Base-by-base conservation (phyloP, 2,113 vertebrate species). In the Nothobranchius kuhntae region DNA sequence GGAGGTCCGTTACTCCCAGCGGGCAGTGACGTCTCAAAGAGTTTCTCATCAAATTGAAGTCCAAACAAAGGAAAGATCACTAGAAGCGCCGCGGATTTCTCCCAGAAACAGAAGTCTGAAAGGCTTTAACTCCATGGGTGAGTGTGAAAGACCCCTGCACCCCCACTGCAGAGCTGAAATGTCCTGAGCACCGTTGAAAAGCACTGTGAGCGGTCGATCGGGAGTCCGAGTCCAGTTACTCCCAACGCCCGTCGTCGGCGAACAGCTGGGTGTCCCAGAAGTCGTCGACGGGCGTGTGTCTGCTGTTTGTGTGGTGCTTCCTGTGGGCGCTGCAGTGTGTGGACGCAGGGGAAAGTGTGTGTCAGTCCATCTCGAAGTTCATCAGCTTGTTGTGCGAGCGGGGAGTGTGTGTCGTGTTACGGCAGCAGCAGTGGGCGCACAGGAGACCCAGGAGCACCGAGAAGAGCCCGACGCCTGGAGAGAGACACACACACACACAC, bases 311-410 rank as follows among this genome's bases (percentile, higher is more conserved):
- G 46, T 70, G 84, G 69, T 68, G 71, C 60, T 82, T 88, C 71
- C 68, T 82, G 75, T 82, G 82, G 7, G 85, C 21, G 74, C 82
- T 84, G 86, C 82, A 75, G 87, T 79, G 84, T 1, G 83, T 40
- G 40, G 77, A 67, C 2, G 86, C 71, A 36, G 83, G 86, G 84
- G 86, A 64, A 68, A 86, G 58, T 86, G 76, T 74, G 62, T 88
- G 86, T 98, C 91, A 98, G 93, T 98, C 97, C 93, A 95, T 95
- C 89, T 96, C 96, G 93, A 96, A 94, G 13, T 95, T 95, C 93
- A 98, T 95, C 14, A 99, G 95, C 60, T 95, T 93, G 83, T 93
- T 95, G 40, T 93, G 84, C 79, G 95, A 46, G 92, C 89, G 6
- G 47, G 95, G 89, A 0, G 95, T 94, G 86, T 94, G 93, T 1